phyloP scores from a whole-genome alignment of 1,140 invertebrate species.

The Scaptomyza montana region DNA sequence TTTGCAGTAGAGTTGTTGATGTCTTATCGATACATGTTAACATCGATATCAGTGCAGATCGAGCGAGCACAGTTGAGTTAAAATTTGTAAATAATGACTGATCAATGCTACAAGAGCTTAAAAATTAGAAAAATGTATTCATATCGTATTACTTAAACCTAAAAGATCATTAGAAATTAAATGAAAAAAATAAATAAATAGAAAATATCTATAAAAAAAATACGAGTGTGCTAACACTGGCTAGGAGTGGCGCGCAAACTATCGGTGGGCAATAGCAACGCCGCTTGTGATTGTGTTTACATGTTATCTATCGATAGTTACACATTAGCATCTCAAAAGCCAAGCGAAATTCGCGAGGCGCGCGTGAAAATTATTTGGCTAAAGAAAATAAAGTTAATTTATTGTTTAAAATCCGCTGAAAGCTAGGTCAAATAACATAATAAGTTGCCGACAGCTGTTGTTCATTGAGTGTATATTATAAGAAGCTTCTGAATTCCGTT shows the following conservation, averaged over 20 bases:
- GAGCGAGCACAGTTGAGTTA: background rate
- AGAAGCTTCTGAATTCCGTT: slow-evolving; percentile 30
- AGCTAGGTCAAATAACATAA: slow-evolving; percentile 10
- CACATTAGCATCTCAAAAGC: slow-evolving; percentile 51
- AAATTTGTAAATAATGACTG: background rate
- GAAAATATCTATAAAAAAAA: too few relatives aligned
- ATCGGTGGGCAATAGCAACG: slow-evolving; percentile 17
- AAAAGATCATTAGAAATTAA: background rate
- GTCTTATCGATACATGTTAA: slow-evolving; percentile 30
- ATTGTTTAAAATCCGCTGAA: slow-evolving; percentile 15
- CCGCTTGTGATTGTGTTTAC: slow-evolving; percentile 29
- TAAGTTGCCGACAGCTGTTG: slow-evolving; percentile 20
- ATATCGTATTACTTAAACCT: background rate
- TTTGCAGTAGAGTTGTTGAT: slow-evolving; percentile 54
- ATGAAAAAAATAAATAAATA: background rate
- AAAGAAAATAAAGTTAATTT: slow-evolving; percentile 24
- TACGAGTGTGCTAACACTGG: slow-evolving; percentile 11
- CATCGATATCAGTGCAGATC: slow-evolving; percentile 41
- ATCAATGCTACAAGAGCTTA: background rate
- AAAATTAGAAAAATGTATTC: background rate
- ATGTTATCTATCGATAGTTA: slow-evolving; percentile 38
- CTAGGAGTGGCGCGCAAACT: slow-evolving; percentile 31
- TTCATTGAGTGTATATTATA: slow-evolving; percentile 20
- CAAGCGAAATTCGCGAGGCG: slow-evolving; percentile 54
- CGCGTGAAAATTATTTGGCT: slow-evolving; percentile 59